Evolutionary conservation across 1,140 invertebrate genomes (phyloP).

Genomic region (Scaptomyza pallida): DNA sequence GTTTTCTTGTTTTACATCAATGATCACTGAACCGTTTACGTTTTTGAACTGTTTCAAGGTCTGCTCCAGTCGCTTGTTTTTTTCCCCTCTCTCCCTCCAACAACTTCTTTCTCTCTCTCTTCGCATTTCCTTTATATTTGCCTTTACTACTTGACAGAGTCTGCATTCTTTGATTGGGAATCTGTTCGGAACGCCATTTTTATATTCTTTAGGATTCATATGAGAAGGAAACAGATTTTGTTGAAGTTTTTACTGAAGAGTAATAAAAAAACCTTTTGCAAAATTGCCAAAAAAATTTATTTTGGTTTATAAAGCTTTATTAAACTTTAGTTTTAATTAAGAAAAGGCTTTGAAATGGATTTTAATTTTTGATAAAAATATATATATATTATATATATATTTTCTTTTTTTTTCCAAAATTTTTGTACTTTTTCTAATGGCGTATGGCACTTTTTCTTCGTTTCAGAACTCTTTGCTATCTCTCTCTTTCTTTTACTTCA

Average conservation of each 20-base stretch:
- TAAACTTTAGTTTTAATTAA: no score
- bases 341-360: no score
- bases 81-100: not conserved
- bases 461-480: not conserved
- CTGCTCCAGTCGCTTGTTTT: slow-evolving; percentile 48
- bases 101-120: slow-evolving; percentile 18
- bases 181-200: not conserved
- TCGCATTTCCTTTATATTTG: not conserved
- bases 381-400: no score
- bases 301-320: no score
- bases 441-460: not conserved
- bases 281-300: no score
- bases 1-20: slow-evolving; percentile 81
- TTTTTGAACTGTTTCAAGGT: slow-evolving; percentile 84
- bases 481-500: not conserved
- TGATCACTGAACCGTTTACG: slow-evolving; percentile 84
- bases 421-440: no score
- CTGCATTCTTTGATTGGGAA: slow-evolving; percentile 17
- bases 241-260: no score
- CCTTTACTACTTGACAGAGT: slow-evolving; percentile 5
- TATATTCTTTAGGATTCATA: not conserved
- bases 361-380: no score
- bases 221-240: no score
- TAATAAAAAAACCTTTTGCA: not conserved
- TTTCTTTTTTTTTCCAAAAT: no score